Evolutionary conservation across 2,113 vertebrate genomes (phyloP), one percentile per base, ranked within the genome.

Genomic region (Rhegmatorhina hoffmannsi): DNA sequence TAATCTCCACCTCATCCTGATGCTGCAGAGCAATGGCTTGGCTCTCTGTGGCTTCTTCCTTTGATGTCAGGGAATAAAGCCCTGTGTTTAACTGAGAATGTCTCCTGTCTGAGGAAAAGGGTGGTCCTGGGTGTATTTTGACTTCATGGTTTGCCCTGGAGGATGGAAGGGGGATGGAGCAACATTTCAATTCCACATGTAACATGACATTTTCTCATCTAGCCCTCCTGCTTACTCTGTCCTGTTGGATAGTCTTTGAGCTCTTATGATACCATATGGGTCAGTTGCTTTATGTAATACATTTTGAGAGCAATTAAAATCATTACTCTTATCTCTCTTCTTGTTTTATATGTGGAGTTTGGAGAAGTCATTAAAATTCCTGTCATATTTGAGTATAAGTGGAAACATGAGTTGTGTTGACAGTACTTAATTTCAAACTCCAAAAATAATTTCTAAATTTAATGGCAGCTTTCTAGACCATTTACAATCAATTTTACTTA

Each of bases 361-460:
- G 52, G 75, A 50, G 64, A 90, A 90, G 40, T 82, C 76, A 69
- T 96, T 94, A 96, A 89, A 84, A 90, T 86, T 95, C 60, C 69
- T 78, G 88, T 94, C 86, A 75, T 88, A 72, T 78, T 86, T 94
- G 31, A 9, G 0, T 84, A 5, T 75, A 78, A 94, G 67, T 47
- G 34, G 70, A 91, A 95, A 81, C 68, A 67, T 81, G 83, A 96
- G 53, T 84, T 88, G 68, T 86, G 90, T 85, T 94, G 82, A 88
- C 92, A 94, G 69, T 88, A 72, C 25, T 89, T 94, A 78, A 95
- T 95, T 96, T 92, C 86, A 69, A 91, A 92, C 72, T 84, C 76
- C 47, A n/a, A 75, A 93, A 96, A 73, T 94, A 95, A 94, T 96
- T 93, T 94, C 83, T 74, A 56, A 84, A 83, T 92, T 49, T 94